Base-by-base conservation (phyloP, 2,888 invertebrate genomes). In the Leucania comma region DNA sequence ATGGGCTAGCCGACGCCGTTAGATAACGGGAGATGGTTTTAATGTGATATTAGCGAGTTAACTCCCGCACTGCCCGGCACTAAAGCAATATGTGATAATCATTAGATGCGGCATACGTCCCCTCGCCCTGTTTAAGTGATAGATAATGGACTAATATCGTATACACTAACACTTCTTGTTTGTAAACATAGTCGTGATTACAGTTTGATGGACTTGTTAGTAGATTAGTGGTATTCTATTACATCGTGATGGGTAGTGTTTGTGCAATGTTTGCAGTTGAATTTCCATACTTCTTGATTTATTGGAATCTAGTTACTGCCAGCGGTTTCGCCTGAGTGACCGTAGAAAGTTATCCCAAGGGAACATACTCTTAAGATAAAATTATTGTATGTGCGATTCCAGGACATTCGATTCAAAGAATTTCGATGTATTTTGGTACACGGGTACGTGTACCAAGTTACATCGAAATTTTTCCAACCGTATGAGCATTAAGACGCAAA, bases 31-130 rank as follows among this genome's bases (percentile, higher is more conserved):
- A 82, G 83, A 84, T 82, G 88, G 90, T 90, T 91, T 88, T 92
- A 91, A 90, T 91, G 89, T 74, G 88, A 90, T 91, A 92, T 92
- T 93, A 92, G 90, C 92, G 89, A 89, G 89, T 90, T 91, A 88
- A 87, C 90, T 84, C 78, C 67, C 58, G 75, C 80, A 61, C 80
- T 73, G 71, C 63, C 68, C 67, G 78, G 67, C 69, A 74, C 69
- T 78, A 64, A 71, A 76, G 71, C 79, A 75, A 68, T 83, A 85
- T 87, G 85, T 80, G 83, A 87, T 85, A 86, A 89, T 87, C 82
- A 86, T 88, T 84, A 85, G 78, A 86, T 68, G 69, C 14, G 81
- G 81, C 80, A 65, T 77, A 75, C 68, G 72, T 78, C 82, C 82
- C 85, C 78, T 84, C 75, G 68, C 70, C 78, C 59, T 80, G 78